Percentiles rank a stretch among this genome's conserved stretches.
These are phyloP conservation scores for Drosophila oshimai DNA, from an alignment of 1,140 invertebrate genomes.

Conservation along the genomic window DNA sequence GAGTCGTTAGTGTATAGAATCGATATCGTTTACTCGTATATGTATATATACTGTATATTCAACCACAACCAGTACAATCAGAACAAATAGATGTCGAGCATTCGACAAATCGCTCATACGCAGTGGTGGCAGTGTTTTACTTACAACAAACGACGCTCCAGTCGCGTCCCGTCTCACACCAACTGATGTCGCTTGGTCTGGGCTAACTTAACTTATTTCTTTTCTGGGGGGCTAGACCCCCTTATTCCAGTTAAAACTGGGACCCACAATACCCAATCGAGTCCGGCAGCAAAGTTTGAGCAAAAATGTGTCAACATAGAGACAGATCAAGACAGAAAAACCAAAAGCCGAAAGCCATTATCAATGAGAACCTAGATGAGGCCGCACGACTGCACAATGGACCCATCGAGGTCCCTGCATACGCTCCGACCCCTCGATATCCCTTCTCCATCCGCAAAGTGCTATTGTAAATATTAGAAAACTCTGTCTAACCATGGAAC, in stretches of 20 bases:
- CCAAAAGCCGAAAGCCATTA: slow-evolving; percentile 43
- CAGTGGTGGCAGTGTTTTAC: slow-evolving; percentile 83
- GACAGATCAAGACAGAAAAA: slow-evolving; percentile 54
- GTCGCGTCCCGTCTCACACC: slow-evolving; percentile 33
- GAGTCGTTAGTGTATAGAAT: slow-evolving; percentile 59
- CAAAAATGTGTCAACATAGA: slow-evolving; percentile 82
- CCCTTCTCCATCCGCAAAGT: neutral
- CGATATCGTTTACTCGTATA: slow-evolving; percentile 39
- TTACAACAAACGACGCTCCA: slow-evolving; percentile 66
- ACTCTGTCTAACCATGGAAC: slow-evolving; percentile 1
- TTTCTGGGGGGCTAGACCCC: neutral
- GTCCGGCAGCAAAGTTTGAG: slow-evolving; percentile 83
- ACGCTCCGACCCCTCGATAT: slow-evolving; percentile 1
- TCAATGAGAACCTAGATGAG: slow-evolving; percentile 63
- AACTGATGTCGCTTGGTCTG: slow-evolving; percentile 46
- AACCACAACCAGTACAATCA: slow-evolving; percentile 44
- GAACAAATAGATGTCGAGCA: slow-evolving; percentile 56
- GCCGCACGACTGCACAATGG: slow-evolving; percentile 72
- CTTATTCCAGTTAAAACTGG: slow-evolving; percentile 1
- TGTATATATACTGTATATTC: slow-evolving; percentile 52
- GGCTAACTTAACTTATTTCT: slow-evolving; percentile 17
- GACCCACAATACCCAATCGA: slow-evolving; percentile 66
- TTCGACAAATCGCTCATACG: slow-evolving; percentile 71
- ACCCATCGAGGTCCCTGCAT: slow-evolving; percentile 61
- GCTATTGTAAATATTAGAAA: slow-evolving; percentile 44